A percentile compares a stretch with the other conserved stretches of the same genome.
Evolutionary conservation across 2,888 invertebrate genomes (phyloP).

Genomic region (Drosophila putrida): DNA sequence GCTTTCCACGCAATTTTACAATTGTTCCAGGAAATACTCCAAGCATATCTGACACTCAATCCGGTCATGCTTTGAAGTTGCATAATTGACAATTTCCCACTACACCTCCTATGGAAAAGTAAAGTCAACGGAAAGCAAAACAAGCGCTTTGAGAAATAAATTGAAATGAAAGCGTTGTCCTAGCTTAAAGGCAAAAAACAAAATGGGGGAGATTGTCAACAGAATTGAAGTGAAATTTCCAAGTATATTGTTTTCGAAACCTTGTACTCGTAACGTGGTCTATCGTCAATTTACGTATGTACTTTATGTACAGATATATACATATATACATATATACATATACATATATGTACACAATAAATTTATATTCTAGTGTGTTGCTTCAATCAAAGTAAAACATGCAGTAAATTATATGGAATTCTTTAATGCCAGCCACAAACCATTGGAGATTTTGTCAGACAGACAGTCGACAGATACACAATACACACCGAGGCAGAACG

Average conservation of each 20-base stretch:
- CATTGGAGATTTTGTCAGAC: constrained; percentile 12
- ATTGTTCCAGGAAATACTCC: constrained; percentile 11
- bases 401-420: constrained; percentile 15
- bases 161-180: constrained; percentile 26
- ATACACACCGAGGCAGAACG: not conserved
- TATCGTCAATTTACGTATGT: constrained; percentile 9
- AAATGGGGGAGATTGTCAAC: not conserved
- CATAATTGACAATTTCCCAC: constrained; percentile 36
- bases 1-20: not conserved
- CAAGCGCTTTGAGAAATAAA: constrained; percentile 2
- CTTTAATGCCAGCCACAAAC: constrained; percentile 30
- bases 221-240: not conserved
- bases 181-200: constrained; percentile 7
- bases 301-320: not conserved
- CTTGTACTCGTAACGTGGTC: constrained; percentile 7
- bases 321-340: not conserved
- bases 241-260: constrained; percentile 9
- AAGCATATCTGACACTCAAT: constrained; percentile 10
- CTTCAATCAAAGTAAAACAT: constrained; percentile 21
- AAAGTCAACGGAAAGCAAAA: constrained; percentile 2
- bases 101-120: constrained; percentile 14
- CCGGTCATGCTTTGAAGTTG: constrained; percentile 23
- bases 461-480: constrained; percentile 12
- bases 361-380: constrained; percentile 6
- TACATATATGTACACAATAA: not conserved